Conservation (phyloP, 2,113 vertebrate species). For the Cyphomyrus plagiostoma region DNA sequence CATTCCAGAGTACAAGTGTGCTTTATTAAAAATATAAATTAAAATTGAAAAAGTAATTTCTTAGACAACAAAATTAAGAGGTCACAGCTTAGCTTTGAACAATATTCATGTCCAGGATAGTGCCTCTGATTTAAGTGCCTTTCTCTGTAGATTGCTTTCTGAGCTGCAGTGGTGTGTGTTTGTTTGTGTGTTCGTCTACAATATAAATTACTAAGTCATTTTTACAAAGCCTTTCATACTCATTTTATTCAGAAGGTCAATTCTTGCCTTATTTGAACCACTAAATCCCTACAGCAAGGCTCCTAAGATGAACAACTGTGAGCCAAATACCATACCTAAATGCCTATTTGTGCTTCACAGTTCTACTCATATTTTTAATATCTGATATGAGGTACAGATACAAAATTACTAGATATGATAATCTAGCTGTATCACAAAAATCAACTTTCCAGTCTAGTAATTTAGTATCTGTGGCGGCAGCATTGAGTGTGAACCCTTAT, state of each 20-base stretch:
- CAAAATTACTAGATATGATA: neutral
- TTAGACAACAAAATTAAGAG: neutral
- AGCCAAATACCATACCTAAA: neutral
- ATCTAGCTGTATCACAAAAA: neutral
- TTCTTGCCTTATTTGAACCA: neutral
- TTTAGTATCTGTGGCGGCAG: neutral
- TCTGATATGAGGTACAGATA: neutral
- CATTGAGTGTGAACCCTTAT: neutral
- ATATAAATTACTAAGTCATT: neutral
- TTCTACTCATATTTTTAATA: neutral
- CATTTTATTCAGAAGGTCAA: neutral
- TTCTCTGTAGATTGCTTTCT: constrained; percentile 6
- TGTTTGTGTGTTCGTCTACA: neutral
- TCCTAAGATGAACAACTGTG: neutral
- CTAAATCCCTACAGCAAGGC: neutral
- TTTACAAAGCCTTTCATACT: neutral
- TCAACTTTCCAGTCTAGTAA: neutral
- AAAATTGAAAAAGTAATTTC: neutral
- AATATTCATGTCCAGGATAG: neutral
- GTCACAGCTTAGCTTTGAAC: neutral
- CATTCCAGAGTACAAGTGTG: neutral
- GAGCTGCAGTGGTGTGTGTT: neutral
- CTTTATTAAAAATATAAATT: neutral
- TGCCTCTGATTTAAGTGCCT: neutral
- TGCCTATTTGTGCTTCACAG: neutral